Evolutionary conservation across 2,888 invertebrate species (phyloP).

Genomic region (Blomia tropicalis): DNA sequence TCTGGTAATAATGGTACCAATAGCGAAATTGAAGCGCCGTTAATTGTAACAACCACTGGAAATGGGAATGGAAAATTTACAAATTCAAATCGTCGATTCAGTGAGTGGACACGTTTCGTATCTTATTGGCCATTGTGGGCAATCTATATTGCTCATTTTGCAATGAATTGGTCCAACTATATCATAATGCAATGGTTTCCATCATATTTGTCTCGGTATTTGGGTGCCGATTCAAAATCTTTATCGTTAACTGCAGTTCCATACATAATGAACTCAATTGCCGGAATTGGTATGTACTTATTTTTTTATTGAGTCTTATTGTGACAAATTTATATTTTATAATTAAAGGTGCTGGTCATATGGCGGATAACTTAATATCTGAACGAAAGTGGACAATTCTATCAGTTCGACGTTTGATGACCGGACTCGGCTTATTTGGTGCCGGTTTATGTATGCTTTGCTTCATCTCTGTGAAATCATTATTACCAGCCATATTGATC

Average conservation of each 20-base stretch:
- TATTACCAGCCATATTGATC: constrained; percentile 51
- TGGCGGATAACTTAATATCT: constrained; percentile 50
- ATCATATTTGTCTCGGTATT: constrained; percentile 48
- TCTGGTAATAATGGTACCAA: background rate
- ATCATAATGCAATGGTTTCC: constrained; percentile 65
- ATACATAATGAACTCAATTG: constrained; percentile 53
- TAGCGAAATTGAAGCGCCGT: background rate
- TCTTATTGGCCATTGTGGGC: constrained; percentile 54
- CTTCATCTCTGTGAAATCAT: constrained; percentile 52
- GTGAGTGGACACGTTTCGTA: constrained; percentile 50
- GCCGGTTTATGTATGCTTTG: constrained; percentile 53
- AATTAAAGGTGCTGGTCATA: constrained; percentile 48
- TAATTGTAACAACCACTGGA: background rate
- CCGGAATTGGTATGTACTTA: constrained; percentile 46
- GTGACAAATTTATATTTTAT: constrained; percentile 20
- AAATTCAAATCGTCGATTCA: constrained; percentile 38
- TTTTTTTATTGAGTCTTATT: constrained; percentile 16
- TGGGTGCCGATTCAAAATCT: constrained; percentile 50
- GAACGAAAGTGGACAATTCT: constrained; percentile 47
- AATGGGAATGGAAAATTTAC: constrained; percentile 35
- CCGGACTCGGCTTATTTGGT: constrained; percentile 51
- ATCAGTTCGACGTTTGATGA: constrained; percentile 54
- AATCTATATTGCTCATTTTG: constrained; percentile 56
- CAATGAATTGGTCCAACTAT: constrained; percentile 64
- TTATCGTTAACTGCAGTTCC: constrained; percentile 57